Evolutionary conservation across 2,113 vertebrate species (phyloP).

Genomic region (Hoplias malabaricus): DNA sequence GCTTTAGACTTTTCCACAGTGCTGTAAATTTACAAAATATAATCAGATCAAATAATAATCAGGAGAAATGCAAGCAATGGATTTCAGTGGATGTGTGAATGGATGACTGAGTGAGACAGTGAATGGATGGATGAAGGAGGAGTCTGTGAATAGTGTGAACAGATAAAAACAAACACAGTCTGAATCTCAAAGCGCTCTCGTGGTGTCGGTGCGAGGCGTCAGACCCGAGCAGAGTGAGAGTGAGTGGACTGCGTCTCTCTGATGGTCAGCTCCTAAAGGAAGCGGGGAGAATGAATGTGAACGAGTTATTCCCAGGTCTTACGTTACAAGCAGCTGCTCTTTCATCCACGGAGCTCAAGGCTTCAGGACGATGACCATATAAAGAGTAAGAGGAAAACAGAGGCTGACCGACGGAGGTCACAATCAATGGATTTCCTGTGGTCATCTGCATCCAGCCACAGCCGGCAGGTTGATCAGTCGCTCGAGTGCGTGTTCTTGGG

Average conservation of each 20-base stretch:
- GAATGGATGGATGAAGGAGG: too few relatives aligned
- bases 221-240: not conserved
- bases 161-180: not conserved
- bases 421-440: constrained; percentile 65
- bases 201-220: not conserved
- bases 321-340: constrained; percentile 5
- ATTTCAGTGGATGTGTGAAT: too few relatives aligned
- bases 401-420: constrained; percentile 37
- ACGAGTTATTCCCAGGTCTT: constrained; percentile 21
- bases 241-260: not conserved
- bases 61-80: too few relatives aligned
- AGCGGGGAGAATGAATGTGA: constrained; percentile 2
- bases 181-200: not conserved
- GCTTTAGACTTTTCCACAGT: too few relatives aligned
- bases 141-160: too few relatives aligned
- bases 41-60: too few relatives aligned
- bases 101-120: not conserved
- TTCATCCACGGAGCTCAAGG: not conserved
- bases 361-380: constrained; percentile 61
- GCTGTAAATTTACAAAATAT: too few relatives aligned
- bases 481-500: too few relatives aligned
- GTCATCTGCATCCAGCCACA: constrained; percentile 24
- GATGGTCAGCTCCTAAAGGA: constrained; percentile 23
- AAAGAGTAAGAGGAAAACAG: constrained; percentile 45
- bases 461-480: too few relatives aligned